phyloP scores from a whole-genome alignment of 2,797 vertebrate genomes.

The Clarias platycephalus region DNA sequence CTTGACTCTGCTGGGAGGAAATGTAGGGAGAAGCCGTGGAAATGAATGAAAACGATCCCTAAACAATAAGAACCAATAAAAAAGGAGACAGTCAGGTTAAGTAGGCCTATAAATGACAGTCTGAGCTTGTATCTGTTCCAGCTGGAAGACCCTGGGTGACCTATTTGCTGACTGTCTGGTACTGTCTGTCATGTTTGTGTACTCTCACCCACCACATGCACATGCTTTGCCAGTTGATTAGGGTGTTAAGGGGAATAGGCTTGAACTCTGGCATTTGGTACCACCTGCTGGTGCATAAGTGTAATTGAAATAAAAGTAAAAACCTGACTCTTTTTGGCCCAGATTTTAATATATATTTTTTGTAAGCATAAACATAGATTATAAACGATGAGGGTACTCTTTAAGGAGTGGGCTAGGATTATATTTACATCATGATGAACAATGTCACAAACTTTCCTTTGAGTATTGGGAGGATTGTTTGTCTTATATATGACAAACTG shows the following conservation, averaged over 20 bases:
- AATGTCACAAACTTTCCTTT: not conserved
- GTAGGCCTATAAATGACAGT: slow-evolving; percentile 61
- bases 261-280: slow-evolving; percentile 48
- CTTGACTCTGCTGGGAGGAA: slow-evolving; percentile 1
- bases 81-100: slow-evolving; percentile 58
- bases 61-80: slow-evolving; percentile 60
- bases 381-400: not conserved
- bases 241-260: slow-evolving; percentile 9
- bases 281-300: slow-evolving; percentile 51
- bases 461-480: not conserved
- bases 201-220: not conserved
- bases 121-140: slow-evolving; percentile 46
- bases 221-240: not conserved
- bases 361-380: not conserved
- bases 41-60: slow-evolving; percentile 59
- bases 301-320: slow-evolving; percentile 23
- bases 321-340: not conserved
- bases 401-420: not conserved
- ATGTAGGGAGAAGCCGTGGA: slow-evolving; percentile 46
- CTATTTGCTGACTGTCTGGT: slow-evolving; percentile 30
- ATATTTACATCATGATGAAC: not conserved
- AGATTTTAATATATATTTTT: not conserved
- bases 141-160: slow-evolving; percentile 53
- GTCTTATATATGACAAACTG: not conserved
- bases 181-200: slow-evolving; percentile 12